Evolutionary conservation across 2,113 vertebrate species (phyloP).

Genomic region (Brachyhypopomus occidentalis): DNA sequence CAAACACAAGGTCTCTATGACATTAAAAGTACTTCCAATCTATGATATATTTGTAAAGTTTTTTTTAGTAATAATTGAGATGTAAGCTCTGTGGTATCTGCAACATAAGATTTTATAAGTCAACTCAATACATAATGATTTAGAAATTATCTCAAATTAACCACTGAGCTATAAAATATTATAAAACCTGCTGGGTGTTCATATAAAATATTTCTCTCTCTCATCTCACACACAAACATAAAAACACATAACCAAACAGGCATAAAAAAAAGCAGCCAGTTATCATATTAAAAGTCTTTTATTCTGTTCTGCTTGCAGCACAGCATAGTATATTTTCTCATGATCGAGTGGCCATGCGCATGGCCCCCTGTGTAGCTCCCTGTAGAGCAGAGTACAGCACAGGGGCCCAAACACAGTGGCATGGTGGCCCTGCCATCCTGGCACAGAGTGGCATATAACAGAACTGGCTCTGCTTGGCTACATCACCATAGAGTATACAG

Average conservation of each 20-base stretch:
- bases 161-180: neutral
- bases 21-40: too few species aligned
- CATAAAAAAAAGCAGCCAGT: slow-evolving; percentile 26
- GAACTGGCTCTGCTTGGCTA: slow-evolving; percentile 58
- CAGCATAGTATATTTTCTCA: slow-evolving; percentile 70
- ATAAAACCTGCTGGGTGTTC: neutral
- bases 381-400: slow-evolving; percentile 45
- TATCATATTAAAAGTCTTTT: slow-evolving; percentile 76
- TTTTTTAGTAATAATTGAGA: too few species aligned
- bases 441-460: slow-evolving; percentile 58
- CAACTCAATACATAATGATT: too few species aligned
- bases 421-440: slow-evolving; percentile 55
- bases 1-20: too few species aligned
- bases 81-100: too few species aligned
- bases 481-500: slow-evolving; percentile 52
- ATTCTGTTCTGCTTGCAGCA: slow-evolving; percentile 70
- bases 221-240: neutral
- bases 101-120: too few species aligned
- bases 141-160: neutral
- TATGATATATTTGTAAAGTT: too few species aligned
- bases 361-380: slow-evolving; percentile 46
- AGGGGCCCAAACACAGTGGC: slow-evolving; percentile 45
- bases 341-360: slow-evolving; percentile 54
- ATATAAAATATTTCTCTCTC: neutral
- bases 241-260: neutral